These are phyloP conservation scores for Drosophila hamatofila DNA, from an alignment of 2,888 invertebrate species.

Conservation along the genomic window DNA sequence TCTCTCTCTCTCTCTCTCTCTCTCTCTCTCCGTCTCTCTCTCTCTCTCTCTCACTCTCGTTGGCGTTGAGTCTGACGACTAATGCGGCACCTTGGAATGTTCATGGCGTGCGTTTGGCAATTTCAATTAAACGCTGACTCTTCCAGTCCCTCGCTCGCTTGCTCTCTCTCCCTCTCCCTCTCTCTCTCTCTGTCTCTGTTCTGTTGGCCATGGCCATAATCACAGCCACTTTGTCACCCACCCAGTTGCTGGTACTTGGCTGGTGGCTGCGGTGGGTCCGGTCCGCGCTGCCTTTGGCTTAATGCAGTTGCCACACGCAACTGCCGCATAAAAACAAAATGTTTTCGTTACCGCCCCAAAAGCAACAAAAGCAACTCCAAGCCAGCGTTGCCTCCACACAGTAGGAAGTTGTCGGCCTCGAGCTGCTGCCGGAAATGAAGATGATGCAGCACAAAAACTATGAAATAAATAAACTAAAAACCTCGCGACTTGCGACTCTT, in stretches of 20 bases:
- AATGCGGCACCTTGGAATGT: slow-evolving; percentile 79
- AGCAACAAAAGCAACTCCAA: neutral
- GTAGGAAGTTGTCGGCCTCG: slow-evolving; percentile 68
- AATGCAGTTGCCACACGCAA: slow-evolving; percentile 79
- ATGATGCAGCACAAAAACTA: slow-evolving; percentile 81
- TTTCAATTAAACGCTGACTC: slow-evolving; percentile 72
- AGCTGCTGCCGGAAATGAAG: slow-evolving; percentile 79
- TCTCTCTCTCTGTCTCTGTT: neutral
- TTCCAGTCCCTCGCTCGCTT: neutral
- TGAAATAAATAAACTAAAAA: slow-evolving; percentile 74
- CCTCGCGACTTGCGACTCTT: neutral
- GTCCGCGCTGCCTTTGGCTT: slow-evolving; percentile 40
- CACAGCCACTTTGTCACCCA: slow-evolving; percentile 78
- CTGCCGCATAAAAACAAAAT: slow-evolving; percentile 76
- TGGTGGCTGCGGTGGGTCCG: slow-evolving; percentile 47
- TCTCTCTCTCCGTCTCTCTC: neutral
- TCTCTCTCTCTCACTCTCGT: too few species aligned
- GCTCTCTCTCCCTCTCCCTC: neutral
- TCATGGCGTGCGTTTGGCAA: slow-evolving; percentile 78
- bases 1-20: neutral
- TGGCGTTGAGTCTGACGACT: slow-evolving; percentile 74
- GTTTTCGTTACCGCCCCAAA: slow-evolving; percentile 48
- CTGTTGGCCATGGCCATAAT: slow-evolving; percentile 62
- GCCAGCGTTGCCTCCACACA: slow-evolving; percentile 1
- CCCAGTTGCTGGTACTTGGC: slow-evolving; percentile 60